Evolutionary conservation across 2,797 vertebrate genomes (phyloP).

Genomic region (Gallinago nigripennis): DNA sequence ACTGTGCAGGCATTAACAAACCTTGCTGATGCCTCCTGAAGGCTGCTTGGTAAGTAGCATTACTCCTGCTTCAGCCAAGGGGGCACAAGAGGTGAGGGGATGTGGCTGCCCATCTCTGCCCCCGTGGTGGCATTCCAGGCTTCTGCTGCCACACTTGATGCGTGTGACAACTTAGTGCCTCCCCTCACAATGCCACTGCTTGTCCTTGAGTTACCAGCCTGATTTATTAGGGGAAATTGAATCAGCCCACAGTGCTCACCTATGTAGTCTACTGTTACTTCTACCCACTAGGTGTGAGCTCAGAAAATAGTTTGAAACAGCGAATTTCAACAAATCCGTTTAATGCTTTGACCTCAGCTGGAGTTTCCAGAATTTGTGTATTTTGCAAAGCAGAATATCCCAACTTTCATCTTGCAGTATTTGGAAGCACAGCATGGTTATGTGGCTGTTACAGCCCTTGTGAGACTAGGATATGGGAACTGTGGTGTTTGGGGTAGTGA

Average conservation of each 20-base stretch:
- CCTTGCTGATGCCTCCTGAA: not conserved
- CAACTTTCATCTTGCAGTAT: not conserved
- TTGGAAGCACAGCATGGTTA: constrained; percentile 24
- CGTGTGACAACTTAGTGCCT: not conserved
- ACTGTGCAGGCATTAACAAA: not conserved
- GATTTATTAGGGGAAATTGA: not conserved
- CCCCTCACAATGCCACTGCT: not conserved
- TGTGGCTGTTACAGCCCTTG: not conserved
- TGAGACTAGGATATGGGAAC: not conserved
- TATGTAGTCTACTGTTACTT: not conserved
- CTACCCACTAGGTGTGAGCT: not conserved
- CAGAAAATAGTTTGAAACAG: constrained; percentile 38
- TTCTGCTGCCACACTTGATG: not conserved
- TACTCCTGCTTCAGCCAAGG: not conserved
- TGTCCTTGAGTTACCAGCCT: not conserved
- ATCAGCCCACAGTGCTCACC: not conserved
- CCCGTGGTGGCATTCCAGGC: accelerated
- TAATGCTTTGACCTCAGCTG: not conserved
- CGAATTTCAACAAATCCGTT: not conserved
- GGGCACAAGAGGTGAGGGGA: not conserved
- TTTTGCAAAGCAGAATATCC: not conserved
- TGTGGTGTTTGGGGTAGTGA: not conserved
- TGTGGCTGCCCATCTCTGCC: not conserved
- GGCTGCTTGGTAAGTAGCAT: not conserved
- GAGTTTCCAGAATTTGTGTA: constrained; percentile 1